These are phyloP conservation scores for Cygnus olor DNA, from an alignment of 2,797 vertebrate genomes.

Conservation along the genomic window DNA sequence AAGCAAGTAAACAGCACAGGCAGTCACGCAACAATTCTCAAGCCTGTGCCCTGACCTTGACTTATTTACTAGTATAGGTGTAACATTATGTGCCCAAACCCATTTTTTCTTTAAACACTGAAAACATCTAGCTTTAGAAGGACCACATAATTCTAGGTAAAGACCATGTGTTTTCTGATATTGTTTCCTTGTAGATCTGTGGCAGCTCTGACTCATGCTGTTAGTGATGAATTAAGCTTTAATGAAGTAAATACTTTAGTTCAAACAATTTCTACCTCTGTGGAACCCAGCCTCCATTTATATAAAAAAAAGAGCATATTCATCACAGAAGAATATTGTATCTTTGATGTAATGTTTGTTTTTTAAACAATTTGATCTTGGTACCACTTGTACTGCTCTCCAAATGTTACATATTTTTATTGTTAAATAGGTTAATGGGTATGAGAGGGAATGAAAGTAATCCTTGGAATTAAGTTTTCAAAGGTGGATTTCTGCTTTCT, in stretches of 20 bases:
- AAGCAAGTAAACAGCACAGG: neutral
- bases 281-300: neutral
- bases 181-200: conserved; percentile 6
- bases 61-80: neutral
- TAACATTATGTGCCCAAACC: neutral
- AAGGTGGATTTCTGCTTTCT: neutral
- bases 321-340: neutral
- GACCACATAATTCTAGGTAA: neutral
- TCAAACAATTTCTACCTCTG: neutral
- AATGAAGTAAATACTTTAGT: neutral
- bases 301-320: neutral
- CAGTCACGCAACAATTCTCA: neutral
- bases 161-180: neutral
- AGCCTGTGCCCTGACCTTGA: accelerated
- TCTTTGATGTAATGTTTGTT: neutral
- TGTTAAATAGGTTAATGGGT: conserved; percentile 8
- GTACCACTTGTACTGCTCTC: neutral
- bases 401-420: neutral
- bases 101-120: neutral
- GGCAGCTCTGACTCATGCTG: conserved; percentile 5
- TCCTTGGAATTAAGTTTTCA: neutral
- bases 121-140: neutral
- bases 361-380: neutral
- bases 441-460: neutral
- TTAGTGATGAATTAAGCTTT: conserved; percentile 33